phyloP scores from a whole-genome alignment of 1,140 invertebrate species.

The Papilio polytes region DNA sequence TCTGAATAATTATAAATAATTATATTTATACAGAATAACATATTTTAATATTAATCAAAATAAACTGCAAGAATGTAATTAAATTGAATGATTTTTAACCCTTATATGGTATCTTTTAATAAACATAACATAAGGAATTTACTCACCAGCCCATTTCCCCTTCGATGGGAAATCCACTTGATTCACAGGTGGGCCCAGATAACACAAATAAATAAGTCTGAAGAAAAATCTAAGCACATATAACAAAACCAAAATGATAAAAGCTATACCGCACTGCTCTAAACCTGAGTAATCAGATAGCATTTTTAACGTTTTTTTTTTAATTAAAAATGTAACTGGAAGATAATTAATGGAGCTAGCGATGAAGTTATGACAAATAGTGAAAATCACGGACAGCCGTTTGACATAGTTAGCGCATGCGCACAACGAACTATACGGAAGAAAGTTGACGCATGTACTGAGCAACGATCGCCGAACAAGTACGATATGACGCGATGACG shows the following conservation, averaged over 20 bases:
- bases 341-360: constrained; percentile 29
- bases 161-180: constrained; percentile 71
- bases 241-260: constrained; percentile 48
- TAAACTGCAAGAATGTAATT: not conserved
- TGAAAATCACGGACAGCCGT: constrained; percentile 45
- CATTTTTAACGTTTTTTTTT: constrained; percentile 51
- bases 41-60: not conserved
- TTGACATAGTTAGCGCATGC: constrained; percentile 59
- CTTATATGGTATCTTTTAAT: not conserved
- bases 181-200: constrained; percentile 63
- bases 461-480: constrained; percentile 34
- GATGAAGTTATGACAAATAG: constrained; percentile 49
- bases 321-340: not conserved
- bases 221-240: constrained; percentile 55
- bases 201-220: constrained; percentile 62
- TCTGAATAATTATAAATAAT: not conserved
- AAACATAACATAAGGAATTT: not conserved
- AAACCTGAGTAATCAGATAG: constrained; percentile 42
- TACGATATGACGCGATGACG: constrained; percentile 38
- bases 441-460: constrained; percentile 53
- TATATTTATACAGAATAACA: not conserved
- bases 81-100: not conserved
- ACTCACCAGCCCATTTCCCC: constrained; percentile 79
- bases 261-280: constrained; percentile 57
- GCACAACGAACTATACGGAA: constrained; percentile 55